Conservation (phyloP, 2,888 invertebrate species). For the Sesamia inferens region DNA sequence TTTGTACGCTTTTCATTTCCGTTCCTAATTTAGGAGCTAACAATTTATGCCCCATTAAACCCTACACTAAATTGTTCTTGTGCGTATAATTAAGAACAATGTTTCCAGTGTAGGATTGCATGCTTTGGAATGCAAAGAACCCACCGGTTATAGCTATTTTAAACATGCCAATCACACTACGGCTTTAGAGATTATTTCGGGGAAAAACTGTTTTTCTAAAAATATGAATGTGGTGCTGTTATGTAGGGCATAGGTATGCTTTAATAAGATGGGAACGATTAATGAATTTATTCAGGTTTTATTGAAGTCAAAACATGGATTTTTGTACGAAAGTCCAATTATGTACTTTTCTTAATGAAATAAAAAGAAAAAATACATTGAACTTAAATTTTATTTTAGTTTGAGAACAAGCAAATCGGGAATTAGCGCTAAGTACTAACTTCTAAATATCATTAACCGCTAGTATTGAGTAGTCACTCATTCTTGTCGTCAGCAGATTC, state of each 20-base stretch:
- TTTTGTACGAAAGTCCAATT: not conserved
- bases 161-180: slow-evolving; percentile 38
- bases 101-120: slow-evolving; percentile 14
- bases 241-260: not conserved
- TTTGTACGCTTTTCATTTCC: slow-evolving; percentile 41
- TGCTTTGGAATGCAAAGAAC: slow-evolving; percentile 41
- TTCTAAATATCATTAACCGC: no score
- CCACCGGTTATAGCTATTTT: slow-evolving; percentile 31
- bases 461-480: not conserved
- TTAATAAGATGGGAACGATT: not conserved
- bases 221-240: slow-evolving; percentile 23
- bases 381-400: no score
- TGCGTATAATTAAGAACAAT: slow-evolving; percentile 25
- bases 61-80: slow-evolving; percentile 17
- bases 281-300: not conserved
- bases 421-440: no score
- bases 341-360: no score
- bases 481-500: not conserved
- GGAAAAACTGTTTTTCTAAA: slow-evolving; percentile 36
- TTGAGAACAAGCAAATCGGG: no score
- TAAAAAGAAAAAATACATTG: no score
- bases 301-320: not conserved
- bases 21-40: slow-evolving; percentile 36
- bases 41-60: slow-evolving; percentile 46
- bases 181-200: slow-evolving; percentile 29